phyloP scores from a whole-genome alignment of 2,888 invertebrate species.

The Stomorhina lunata region DNA sequence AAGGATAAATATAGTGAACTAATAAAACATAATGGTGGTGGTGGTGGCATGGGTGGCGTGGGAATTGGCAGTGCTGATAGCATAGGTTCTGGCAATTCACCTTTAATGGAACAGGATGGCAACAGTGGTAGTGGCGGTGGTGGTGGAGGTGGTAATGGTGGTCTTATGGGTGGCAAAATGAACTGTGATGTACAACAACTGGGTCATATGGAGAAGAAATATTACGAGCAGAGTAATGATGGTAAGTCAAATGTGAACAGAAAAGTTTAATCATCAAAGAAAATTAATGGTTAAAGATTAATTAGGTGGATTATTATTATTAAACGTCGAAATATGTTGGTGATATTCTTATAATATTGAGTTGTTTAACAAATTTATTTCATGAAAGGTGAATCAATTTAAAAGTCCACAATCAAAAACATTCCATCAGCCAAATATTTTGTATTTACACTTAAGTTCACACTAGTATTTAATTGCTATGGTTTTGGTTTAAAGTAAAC shows the following conservation, averaged over 20 bases:
- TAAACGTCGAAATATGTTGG: too few relatives aligned
- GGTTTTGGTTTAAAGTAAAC: too few relatives aligned
- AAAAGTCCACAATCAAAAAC: too few relatives aligned
- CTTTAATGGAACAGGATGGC: constrained; percentile 49
- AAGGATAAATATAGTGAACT: constrained; percentile 67
- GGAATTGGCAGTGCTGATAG: constrained; percentile 17
- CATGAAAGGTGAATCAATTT: too few relatives aligned
- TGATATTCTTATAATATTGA: too few relatives aligned
- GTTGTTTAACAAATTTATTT: too few relatives aligned
- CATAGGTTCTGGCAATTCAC: constrained; percentile 56
- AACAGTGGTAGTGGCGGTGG: constrained; percentile 20
- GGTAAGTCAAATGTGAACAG: constrained; percentile 64
- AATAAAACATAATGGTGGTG: constrained; percentile 63
- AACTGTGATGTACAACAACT: constrained; percentile 69
- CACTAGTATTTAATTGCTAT: too few relatives aligned
- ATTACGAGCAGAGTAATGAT: constrained; percentile 70
- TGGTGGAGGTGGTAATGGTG: constrained; percentile 48
- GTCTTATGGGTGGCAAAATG: constrained; percentile 47
- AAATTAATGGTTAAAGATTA: neutral
- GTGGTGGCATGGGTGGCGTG: constrained; percentile 49
- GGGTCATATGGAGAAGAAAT: constrained; percentile 70
- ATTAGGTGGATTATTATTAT: too few relatives aligned
- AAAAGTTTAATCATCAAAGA: too few relatives aligned
- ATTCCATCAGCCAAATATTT: too few relatives aligned
- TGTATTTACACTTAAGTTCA: too few relatives aligned